These are phyloP conservation scores for Podiceps cristatus DNA, from an alignment of 2,113 vertebrate genomes.

Conservation along the genomic window DNA sequence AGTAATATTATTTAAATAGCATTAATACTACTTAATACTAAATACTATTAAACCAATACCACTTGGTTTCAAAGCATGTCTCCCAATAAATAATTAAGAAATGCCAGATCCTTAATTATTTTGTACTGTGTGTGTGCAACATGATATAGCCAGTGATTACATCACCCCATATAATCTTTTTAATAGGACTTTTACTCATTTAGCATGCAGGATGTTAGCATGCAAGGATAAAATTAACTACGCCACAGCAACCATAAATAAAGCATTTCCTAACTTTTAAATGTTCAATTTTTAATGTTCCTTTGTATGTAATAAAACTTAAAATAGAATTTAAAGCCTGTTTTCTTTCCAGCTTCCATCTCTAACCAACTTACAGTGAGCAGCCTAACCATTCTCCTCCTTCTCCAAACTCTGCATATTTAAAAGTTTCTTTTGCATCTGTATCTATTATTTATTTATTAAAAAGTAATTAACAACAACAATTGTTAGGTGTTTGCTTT, in stretches of 20 bases:
- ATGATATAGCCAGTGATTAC: not conserved
- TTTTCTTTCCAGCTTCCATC: not conserved
- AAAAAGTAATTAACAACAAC: not conserved
- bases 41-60: not conserved
- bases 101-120: not conserved
- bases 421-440: not conserved
- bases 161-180: not conserved
- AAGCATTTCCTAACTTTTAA: not conserved
- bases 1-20: not conserved
- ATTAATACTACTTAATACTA: not conserved
- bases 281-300: not conserved
- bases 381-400: not conserved
- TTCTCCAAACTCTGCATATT: not conserved
- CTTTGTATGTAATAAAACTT: not conserved
- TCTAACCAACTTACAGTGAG: not conserved
- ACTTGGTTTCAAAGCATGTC: not conserved
- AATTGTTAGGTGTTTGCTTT: not conserved
- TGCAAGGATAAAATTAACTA: not conserved
- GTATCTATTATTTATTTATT: not conserved
- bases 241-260: not conserved
- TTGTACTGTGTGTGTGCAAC: accelerated
- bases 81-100: not conserved
- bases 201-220: not conserved
- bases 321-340: not conserved
- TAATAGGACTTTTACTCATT: not conserved